Percentiles rank a stretch among this genome's conserved stretches.
Evolutionary conservation across 2,888 invertebrate genomes (phyloP).

Genomic region (Cephus spinipes): DNA sequence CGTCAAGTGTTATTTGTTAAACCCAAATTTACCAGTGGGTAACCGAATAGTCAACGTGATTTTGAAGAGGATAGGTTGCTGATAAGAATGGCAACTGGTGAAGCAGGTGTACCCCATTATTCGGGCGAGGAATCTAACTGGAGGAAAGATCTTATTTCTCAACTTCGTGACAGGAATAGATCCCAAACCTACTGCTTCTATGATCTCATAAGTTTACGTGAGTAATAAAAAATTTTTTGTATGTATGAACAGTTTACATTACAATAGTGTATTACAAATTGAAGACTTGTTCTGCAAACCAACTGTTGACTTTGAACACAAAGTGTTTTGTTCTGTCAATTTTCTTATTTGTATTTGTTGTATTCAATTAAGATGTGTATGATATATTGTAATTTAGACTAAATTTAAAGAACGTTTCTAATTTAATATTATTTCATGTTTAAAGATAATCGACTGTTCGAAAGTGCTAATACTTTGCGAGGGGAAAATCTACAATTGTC

Average conservation of each 20-base stretch:
- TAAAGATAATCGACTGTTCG: conserved; percentile 88
- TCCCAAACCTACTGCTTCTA: conserved; percentile 81
- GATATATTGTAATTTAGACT: too few species aligned
- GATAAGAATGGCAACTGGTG: conserved; percentile 52
- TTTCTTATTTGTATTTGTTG: too few species aligned
- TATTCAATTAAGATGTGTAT: too few species aligned
- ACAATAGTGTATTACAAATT: conserved; percentile 26
- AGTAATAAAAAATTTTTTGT: conserved; percentile 63
- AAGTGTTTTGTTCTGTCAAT: too few species aligned
- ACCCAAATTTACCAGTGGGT: conserved; percentile 30
- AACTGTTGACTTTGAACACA: not conserved
- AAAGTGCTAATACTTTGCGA: conserved; percentile 82
- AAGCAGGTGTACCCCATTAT: conserved; percentile 41
- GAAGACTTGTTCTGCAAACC: not conserved
- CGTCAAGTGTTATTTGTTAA: conserved; percentile 28
- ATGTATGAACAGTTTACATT: conserved; percentile 25
- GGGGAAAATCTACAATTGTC: conserved; percentile 88
- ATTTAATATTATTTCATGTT: too few species aligned
- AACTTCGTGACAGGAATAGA: conserved; percentile 81
- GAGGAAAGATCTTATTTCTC: conserved; percentile 78
- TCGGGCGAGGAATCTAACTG: conserved; percentile 69
- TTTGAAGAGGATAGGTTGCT: not conserved
- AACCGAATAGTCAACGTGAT: conserved; percentile 11
- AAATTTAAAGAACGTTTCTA: too few species aligned
- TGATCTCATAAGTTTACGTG: conserved; percentile 86